Base-by-base conservation (phyloP, 2,888 invertebrate species). In the Beris morrisii region DNA sequence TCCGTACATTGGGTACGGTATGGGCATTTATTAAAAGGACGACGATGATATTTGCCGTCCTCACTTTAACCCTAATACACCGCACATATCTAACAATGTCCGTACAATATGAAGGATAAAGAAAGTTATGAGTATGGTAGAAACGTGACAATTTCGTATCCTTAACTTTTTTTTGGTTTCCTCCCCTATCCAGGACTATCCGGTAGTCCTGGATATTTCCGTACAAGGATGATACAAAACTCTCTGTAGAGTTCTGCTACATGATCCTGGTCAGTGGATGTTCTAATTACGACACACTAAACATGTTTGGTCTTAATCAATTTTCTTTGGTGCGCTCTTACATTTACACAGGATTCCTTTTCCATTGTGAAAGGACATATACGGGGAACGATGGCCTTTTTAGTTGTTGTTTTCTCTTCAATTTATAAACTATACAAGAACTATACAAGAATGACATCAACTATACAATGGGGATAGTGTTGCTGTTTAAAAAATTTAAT, bases 11-110 rank as follows among this genome's bases (percentile, higher is more conserved):
- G 59, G 59, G 48, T 31, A 58, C 28, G 58, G 46, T 31, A 31
- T 48, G 52, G 61, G 45, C 52, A 61, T 61, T 61, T 61, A 61
- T 61, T 50, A 61, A 61, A 61, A 28, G 61, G 61, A 50, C 50
- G 50, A 13, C 31, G 28, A 31, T 59, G 50, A 52, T 61, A 52
- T 50, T 52, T 61, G 52, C 50, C 43, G 52, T 50, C 61, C 52
- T 13, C 52, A 61, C 43, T 61, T 50, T 50, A 61, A 61, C 61
- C 52, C 61, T 50, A 61, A 61, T 61, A 50, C 48, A 15, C 7
- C n/a, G n/a, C 4, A 32, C 31, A 43, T 38, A 11, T 52, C 55
- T n/a, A 12, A 43, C 43, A n/a, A 44, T 46, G 46, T 48, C 30
- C 22, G 22, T 15, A 52, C 38, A 38, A 52, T 59, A 15, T 38